Percentiles rank a stretch among this genome's conserved stretches.
Evolutionary conservation across 2,113 vertebrate genomes (phyloP).

Genomic region (Martes martes): DNA sequence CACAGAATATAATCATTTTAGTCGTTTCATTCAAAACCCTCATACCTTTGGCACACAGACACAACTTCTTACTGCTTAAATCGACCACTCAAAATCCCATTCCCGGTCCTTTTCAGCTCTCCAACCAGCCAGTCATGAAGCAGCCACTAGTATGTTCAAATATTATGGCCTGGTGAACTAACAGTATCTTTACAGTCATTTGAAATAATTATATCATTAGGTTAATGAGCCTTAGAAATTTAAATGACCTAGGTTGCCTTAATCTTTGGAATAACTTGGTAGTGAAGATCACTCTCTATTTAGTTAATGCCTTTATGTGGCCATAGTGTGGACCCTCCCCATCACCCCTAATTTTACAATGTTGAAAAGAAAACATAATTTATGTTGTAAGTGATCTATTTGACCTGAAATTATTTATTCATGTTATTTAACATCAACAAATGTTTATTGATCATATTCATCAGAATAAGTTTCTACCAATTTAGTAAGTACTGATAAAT

Average conservation of each 20-base stretch:
- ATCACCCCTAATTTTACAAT: background rate
- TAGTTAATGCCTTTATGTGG: background rate
- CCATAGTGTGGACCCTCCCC: accelerated
- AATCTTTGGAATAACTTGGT: background rate
- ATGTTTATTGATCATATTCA: background rate
- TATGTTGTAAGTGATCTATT: background rate
- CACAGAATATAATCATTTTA: background rate
- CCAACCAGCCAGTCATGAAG: background rate
- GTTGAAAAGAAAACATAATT: background rate
- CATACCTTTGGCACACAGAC: background rate
- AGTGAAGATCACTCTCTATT: background rate
- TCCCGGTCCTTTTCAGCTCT: background rate
- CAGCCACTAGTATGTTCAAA: background rate
- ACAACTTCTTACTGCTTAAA: background rate
- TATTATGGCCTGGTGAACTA: background rate
- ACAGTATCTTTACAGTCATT: background rate
- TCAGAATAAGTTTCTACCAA: background rate
- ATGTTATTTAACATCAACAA: background rate
- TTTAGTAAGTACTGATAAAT: background rate
- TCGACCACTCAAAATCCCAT: background rate
- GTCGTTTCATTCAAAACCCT: background rate
- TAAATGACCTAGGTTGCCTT: background rate
- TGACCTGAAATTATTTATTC: background rate
- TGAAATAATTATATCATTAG: background rate
- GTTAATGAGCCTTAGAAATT: background rate